phyloP scores from a whole-genome alignment of 2,113 vertebrate species.

The Osmerus mordax region DNA sequence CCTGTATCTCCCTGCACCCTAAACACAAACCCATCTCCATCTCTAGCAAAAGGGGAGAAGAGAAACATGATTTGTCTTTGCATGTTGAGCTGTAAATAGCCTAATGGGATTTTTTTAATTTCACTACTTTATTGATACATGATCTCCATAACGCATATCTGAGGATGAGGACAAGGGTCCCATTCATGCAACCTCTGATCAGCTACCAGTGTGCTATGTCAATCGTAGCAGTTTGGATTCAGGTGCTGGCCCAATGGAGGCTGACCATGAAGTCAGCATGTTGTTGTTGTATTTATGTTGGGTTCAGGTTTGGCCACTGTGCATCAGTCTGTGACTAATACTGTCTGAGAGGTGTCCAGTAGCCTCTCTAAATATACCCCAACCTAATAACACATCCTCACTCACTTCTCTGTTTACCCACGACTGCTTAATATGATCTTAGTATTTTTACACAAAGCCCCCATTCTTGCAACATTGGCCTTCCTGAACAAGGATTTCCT shows the following conservation, averaged over 20 bases:
- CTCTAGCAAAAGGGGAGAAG: too few relatives aligned
- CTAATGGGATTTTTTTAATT: too few relatives aligned
- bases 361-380: conserved; percentile 57
- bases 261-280: neutral
- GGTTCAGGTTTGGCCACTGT: conserved; percentile 30
- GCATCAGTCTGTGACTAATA: conserved; percentile 36
- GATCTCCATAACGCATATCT: neutral
- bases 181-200: too few relatives aligned
- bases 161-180: too few relatives aligned
- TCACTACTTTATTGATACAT: neutral
- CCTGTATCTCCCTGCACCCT: too few relatives aligned
- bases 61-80: too few relatives aligned
- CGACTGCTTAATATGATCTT: conserved; percentile 44
- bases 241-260: conserved; percentile 5
- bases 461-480: conserved; percentile 28
- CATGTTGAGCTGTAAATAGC: too few relatives aligned
- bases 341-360: conserved; percentile 33
- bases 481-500: conserved; percentile 48
- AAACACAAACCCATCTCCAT: too few relatives aligned
- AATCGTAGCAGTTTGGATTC: conserved; percentile 5
- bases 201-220: neutral
- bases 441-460: conserved; percentile 46
- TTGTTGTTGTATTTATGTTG: conserved; percentile 12
- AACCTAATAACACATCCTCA: conserved; percentile 57
- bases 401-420: conserved; percentile 50